Evolutionary conservation across 1,140 invertebrate species (phyloP).

Genomic region (Pemphigus obesinymphae): DNA sequence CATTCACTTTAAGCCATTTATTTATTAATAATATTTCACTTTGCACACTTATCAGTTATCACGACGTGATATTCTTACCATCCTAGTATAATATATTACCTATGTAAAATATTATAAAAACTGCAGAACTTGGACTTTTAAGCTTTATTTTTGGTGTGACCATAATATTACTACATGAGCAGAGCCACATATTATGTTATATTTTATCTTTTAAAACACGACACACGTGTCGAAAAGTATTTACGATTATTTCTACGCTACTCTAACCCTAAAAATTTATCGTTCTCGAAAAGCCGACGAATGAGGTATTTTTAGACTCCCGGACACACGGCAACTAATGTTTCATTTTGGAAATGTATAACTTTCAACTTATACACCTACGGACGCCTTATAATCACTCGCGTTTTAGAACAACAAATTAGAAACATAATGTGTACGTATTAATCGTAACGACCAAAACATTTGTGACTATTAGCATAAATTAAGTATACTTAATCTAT

Average conservation of each 20-base stretch:
- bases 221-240: neutral
- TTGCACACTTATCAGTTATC: no score
- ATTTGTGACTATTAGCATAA: no score
- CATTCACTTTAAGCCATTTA: no score
- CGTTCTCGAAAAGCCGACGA: neutral
- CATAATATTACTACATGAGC: neutral
- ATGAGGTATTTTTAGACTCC: neutral
- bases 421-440: neutral
- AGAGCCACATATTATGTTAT: neutral
- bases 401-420: neutral
- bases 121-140: neutral
- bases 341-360: neutral
- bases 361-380: neutral
- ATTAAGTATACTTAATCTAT: no score
- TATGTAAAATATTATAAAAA: no score
- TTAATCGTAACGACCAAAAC: no score
- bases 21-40: no score
- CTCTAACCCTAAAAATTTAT: neutral
- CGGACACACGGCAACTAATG: neutral
- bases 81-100: no score
- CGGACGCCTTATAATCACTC: neutral
- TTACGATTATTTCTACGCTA: neutral
- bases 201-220: neutral
- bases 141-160: neutral
- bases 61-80: no score